Percentiles rank a stretch among this genome's conserved stretches.
phyloP scores from a whole-genome alignment of 2,113 vertebrate genomes.

The Jacana jacana region DNA sequence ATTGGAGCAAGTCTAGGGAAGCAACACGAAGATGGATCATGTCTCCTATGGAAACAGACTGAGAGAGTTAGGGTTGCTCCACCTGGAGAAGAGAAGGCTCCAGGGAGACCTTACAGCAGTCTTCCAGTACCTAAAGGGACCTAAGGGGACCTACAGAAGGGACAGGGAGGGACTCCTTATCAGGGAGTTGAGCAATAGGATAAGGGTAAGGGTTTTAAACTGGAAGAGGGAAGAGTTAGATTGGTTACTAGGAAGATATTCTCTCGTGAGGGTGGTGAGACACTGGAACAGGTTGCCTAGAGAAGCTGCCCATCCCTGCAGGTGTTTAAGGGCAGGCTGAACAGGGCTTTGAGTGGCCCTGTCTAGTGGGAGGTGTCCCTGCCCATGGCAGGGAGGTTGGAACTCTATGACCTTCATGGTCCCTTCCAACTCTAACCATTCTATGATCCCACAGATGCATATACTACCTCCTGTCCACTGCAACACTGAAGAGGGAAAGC shows the following conservation, averaged over 20 bases:
- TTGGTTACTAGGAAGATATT: background rate
- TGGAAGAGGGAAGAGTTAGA: background rate
- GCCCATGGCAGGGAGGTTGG: background rate
- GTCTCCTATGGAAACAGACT: background rate
- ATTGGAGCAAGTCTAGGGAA: background rate
- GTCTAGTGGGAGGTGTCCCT: background rate
- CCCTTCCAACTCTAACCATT: background rate
- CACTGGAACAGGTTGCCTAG: background rate
- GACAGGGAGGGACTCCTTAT: background rate
- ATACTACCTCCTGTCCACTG: background rate
- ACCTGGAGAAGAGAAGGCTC: background rate
- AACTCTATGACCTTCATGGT: background rate
- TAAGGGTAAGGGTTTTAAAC: background rate
- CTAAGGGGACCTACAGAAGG: background rate
- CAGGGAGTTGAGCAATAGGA: background rate
- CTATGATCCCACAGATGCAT: background rate
- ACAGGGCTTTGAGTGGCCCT: no score
- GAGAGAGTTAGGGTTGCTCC: background rate
- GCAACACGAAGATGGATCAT: background rate
- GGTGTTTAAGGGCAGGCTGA: background rate
- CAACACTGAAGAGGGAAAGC: background rate
- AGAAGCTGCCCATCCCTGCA: background rate
- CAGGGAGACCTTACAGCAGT: background rate
- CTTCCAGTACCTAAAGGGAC: background rate
- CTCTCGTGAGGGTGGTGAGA: background rate